Evolutionary conservation across 1,140 invertebrate species (phyloP).

Genomic region (Achatina immaculata): DNA sequence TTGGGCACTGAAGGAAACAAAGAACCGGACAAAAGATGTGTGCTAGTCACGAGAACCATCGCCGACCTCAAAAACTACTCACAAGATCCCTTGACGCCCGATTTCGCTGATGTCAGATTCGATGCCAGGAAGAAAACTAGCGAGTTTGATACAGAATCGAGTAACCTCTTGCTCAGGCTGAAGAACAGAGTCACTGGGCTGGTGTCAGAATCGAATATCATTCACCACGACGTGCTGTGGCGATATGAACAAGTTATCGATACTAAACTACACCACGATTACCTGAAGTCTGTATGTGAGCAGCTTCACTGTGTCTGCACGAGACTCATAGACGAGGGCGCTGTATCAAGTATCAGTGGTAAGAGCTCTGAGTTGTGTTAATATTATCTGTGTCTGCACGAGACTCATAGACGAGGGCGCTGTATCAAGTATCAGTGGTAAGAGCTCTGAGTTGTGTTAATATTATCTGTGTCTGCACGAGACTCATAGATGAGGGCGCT

Average conservation of each 20-base stretch:
- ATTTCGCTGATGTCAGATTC: conserved; percentile 57
- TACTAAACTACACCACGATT: conserved; percentile 60
- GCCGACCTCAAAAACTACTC: conserved; percentile 67
- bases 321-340: conserved; percentile 54
- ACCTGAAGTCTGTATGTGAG: conserved; percentile 53
- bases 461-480: too few species aligned
- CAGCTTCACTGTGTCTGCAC: conserved; percentile 48
- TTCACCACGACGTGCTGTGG: conserved; percentile 64
- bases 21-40: conserved; percentile 49
- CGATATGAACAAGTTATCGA: conserved; percentile 65
- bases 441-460: too few species aligned
- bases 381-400: too few species aligned
- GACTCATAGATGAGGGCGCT: conserved; percentile 55
- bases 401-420: conserved; percentile 56
- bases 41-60: conserved; percentile 61
- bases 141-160: conserved; percentile 51
- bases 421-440: not conserved
- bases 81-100: conserved; percentile 47
- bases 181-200: conserved; percentile 45
- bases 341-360: not conserved
- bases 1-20: conserved; percentile 51
- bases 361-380: too few species aligned
- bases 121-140: conserved; percentile 54
- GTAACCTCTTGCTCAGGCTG: conserved; percentile 51
- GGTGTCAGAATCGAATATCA: conserved; percentile 51